Evolutionary conservation across 2,113 vertebrate species (phyloP).

Genomic region (Dicentrarchus labrax): DNA sequence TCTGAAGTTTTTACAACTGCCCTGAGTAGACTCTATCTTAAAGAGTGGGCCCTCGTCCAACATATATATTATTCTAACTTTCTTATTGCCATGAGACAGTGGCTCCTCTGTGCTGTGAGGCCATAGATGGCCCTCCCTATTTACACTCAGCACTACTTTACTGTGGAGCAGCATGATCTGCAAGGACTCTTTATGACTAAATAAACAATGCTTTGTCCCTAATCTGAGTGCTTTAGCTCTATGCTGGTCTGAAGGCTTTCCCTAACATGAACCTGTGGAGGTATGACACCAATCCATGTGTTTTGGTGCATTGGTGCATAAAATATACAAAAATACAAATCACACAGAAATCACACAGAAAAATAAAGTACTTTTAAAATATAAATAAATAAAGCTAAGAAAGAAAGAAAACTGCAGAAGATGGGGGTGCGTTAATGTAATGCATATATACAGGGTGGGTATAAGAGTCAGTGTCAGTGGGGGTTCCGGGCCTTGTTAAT

Average conservation of each 20-base stretch:
- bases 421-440: too few species aligned
- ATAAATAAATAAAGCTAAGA: too few species aligned
- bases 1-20: conserved; percentile 66
- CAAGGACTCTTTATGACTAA: neutral
- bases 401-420: too few species aligned
- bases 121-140: conserved; percentile 57
- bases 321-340: too few species aligned
- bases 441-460: too few species aligned
- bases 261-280: neutral
- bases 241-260: neutral
- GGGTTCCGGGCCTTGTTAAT: too few species aligned
- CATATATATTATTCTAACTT: conserved; percentile 75
- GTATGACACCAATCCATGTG: too few species aligned
- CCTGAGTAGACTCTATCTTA: conserved; percentile 63
- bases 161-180: conserved; percentile 5
- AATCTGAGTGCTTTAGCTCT: neutral
- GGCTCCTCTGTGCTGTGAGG: conserved; percentile 71
- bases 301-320: too few species aligned
- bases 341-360: too few species aligned
- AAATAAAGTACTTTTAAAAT: too few species aligned
- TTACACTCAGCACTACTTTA: conserved; percentile 41
- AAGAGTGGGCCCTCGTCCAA: conserved; percentile 70
- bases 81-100: conserved; percentile 64
- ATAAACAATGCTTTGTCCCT: neutral
- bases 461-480: too few species aligned